These are phyloP conservation scores for Lochmaea crataegi DNA, from an alignment of 2,888 invertebrate species.

Conservation along the genomic window DNA sequence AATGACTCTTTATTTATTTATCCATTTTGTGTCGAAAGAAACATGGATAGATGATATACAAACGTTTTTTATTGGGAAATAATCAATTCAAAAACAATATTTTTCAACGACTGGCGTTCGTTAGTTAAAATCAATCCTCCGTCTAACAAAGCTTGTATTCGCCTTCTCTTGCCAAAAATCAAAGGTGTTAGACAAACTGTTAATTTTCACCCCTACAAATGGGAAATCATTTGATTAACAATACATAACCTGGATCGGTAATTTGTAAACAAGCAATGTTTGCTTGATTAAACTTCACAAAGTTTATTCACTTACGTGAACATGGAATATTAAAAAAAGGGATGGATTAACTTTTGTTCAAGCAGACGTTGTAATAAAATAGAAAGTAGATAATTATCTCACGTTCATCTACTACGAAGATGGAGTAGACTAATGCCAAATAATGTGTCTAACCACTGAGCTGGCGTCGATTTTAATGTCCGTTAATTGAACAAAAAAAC, in stretches of 20 bases:
- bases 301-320: background rate
- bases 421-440: background rate
- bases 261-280: background rate
- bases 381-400: background rate
- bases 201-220: too few species aligned
- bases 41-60: too few species aligned
- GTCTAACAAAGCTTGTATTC: too few species aligned
- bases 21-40: too few species aligned
- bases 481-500: background rate
- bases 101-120: too few species aligned
- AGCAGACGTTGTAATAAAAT: background rate
- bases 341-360: background rate
- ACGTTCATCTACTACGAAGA: background rate
- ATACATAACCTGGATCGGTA: background rate
- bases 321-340: background rate
- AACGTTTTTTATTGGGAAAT: too few species aligned
- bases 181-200: too few species aligned
- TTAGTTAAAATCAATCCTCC: too few species aligned
- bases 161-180: too few species aligned
- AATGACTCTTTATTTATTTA: too few species aligned
- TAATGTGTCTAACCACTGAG: slow-evolving; percentile 3
- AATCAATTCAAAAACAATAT: too few species aligned
- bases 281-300: background rate
- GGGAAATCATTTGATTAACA: too few species aligned
- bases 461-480: background rate